Conservation (phyloP, 1,140 invertebrate species). For the Drosophila jambulina region DNA sequence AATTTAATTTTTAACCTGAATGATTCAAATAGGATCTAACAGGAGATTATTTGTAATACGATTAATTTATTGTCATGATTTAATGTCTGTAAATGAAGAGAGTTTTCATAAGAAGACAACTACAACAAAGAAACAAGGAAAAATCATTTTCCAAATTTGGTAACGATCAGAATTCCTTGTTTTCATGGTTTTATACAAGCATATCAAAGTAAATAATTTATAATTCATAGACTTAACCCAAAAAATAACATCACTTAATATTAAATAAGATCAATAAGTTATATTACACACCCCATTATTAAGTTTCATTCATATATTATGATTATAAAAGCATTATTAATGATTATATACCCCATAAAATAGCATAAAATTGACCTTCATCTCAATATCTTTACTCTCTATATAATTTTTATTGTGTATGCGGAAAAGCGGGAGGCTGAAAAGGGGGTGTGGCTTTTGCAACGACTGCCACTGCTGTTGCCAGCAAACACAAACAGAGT, state of each 20-base stretch:
- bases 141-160: no score
- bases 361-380: background rate
- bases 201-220: background rate
- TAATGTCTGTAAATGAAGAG: no score
- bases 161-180: no score
- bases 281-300: no score
- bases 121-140: no score
- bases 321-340: background rate
- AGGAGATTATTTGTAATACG: no score
- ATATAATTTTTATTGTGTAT: background rate
- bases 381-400: no score
- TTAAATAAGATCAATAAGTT: background rate
- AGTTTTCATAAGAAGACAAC: no score
- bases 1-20: background rate
- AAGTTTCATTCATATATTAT: background rate
- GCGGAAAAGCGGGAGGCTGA: background rate
- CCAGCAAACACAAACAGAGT: slow-evolving; percentile 58
- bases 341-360: background rate
- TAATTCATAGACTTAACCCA: background rate
- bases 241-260: background rate
- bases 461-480: slow-evolving; percentile 4
- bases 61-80: no score
- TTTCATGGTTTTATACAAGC: no score
- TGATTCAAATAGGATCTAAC: background rate
- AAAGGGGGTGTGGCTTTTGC: slow-evolving; percentile 17